These are phyloP conservation scores for Athrips mouffetella DNA, from an alignment of 2,888 invertebrate species.

Conservation along the genomic window DNA sequence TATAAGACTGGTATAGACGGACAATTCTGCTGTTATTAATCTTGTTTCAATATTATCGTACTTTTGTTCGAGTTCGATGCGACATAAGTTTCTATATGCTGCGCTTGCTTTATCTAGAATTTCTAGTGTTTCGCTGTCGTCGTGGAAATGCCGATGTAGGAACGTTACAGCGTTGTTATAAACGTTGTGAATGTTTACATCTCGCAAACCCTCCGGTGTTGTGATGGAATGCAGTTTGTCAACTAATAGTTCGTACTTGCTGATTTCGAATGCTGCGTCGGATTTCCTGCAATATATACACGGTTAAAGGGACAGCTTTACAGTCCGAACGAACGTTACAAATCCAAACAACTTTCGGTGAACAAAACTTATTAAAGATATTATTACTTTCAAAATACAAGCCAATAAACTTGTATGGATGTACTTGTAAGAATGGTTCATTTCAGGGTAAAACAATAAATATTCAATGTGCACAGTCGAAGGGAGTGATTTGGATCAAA, in stretches of 20 bases:
- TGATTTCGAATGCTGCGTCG: constrained; percentile 51
- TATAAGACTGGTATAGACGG: constrained; percentile 71
- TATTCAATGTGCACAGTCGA: too few relatives aligned
- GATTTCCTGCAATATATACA: constrained; percentile 55
- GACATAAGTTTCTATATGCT: constrained; percentile 35
- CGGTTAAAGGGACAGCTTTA: too few relatives aligned
- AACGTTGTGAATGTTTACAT: not conserved
- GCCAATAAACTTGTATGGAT: too few relatives aligned
- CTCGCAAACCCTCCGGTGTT: constrained; percentile 17
- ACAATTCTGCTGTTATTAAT: constrained; percentile 48
- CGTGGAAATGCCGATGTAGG: not conserved
- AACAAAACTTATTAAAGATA: too few relatives aligned
- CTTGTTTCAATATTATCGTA: constrained; percentile 34
- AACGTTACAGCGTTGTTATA: not conserved
- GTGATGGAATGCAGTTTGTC: constrained; percentile 31
- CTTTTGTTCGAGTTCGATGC: constrained; percentile 14
- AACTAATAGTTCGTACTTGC: constrained; percentile 52
- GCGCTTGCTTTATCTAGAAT: constrained; percentile 36
- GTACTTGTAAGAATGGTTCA: too few relatives aligned
- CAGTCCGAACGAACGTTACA: too few relatives aligned
- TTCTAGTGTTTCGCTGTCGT: constrained; percentile 18
- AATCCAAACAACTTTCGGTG: too few relatives aligned
- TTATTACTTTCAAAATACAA: too few relatives aligned
- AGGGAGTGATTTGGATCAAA: too few relatives aligned
- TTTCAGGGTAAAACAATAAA: too few relatives aligned